Evolutionary conservation across 2,113 vertebrate species (phyloP).

Genomic region (Bubo scandiacus): DNA sequence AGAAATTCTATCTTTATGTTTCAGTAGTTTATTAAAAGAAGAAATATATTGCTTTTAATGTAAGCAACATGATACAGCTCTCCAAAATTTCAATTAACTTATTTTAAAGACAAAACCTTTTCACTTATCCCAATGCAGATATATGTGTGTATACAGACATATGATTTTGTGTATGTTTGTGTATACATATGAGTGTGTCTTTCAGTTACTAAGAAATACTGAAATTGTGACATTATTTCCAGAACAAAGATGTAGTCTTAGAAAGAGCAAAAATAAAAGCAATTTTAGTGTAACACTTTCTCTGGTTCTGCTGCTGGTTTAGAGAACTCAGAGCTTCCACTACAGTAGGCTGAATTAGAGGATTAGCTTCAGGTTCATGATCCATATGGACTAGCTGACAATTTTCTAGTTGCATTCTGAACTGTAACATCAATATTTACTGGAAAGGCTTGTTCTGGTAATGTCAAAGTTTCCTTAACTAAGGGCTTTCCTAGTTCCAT

Average conservation of each 20-base stretch:
- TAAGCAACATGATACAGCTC: not conserved
- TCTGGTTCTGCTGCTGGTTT: not conserved
- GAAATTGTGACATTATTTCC: not conserved
- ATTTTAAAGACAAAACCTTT: not conserved
- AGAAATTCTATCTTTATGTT: not conserved
- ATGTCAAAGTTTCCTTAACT: not conserved
- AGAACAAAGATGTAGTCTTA: not conserved
- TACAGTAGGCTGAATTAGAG: not conserved
- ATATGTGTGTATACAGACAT: fast-evolving
- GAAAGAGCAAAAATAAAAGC: not conserved
- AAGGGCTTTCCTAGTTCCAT: not conserved
- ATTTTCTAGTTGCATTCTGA: not conserved
- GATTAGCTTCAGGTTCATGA: not conserved
- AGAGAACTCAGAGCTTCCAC: not conserved
- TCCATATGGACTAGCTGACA: not conserved
- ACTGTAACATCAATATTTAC: not conserved
- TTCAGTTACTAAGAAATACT: not conserved
- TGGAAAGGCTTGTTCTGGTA: not conserved
- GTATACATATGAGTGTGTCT: not conserved
- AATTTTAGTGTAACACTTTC: not conserved
- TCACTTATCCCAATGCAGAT: not conserved
- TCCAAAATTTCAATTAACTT: not conserved
- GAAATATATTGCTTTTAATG: not conserved
- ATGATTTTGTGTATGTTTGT: not conserved
- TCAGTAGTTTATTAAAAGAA: not conserved